Evolutionary conservation across 2,888 invertebrate genomes (phyloP), one percentile per base, ranked within the genome.

Genomic region (Tortrix viridana): DNA sequence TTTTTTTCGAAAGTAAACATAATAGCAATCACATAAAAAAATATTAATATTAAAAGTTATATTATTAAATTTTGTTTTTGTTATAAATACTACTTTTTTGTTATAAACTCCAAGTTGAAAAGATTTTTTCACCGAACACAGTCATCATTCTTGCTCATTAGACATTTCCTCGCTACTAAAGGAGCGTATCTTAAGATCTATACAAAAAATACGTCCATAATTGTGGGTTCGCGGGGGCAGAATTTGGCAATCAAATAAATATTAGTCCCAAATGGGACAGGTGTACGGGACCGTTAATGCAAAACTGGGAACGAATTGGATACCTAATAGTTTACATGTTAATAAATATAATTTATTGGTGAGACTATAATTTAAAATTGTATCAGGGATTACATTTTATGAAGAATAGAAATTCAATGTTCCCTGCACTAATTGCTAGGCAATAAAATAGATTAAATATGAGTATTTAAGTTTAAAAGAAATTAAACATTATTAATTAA

Each of bases 241-340:
- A 76, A 82, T 87, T 90, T 88, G 84, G 89, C 90, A 90, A 90
- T 90, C 89, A 90, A 88, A 89, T 89, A 86, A 87, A 87, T 88
- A 90, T 89, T 89, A 89, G 81, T 69, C 72, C 71, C 71, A 76
- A 84, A 82, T 80, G 77, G 74, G 85, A 73, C 89, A 89, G 89
- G 89, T 89, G 85, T 41, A 60, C 71, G 57, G 47, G 65, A 63
- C 73, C 73, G 76, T 76, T 77, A 69, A 68, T 67, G 77, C 77
- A 65, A 76, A 78, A 80, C 74, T 80, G 77, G 79, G 14, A 37
- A 23, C 38, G 18, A 56, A 50, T 53, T 18, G 50, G 52, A 75
- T 76, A 75, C 68, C 65, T 67, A 68, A 66, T 70, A 70, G 68
- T 67, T 69, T 69, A 71, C 71, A 74, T 73, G 68, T 65, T 69